Base-by-base conservation (phyloP, 2,797 vertebrate genomes). In the Schizopygopsis pylzovi region DNA sequence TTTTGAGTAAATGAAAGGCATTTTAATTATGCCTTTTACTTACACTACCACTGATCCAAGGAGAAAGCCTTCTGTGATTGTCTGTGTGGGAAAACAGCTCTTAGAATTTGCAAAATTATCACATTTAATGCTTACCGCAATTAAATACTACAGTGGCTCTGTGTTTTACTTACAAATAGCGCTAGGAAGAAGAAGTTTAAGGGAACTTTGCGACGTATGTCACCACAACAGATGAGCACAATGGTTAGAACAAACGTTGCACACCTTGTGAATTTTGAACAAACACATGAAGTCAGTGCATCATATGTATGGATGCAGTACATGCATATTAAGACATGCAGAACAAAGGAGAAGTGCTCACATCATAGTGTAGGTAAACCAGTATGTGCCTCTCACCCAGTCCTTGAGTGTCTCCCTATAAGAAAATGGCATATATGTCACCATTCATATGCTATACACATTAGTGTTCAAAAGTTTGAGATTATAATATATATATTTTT, bases 91-190 rank as follows among this genome's bases (percentile, higher is more conserved):
- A 78, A 49, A 73, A 79, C 2, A 79, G 28, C 6, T 25, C 28
- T 87, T 73, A 59, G 83, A 67, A 11, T 6, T 56, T 22, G 86
- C 9, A 67, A 33, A 20, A 67, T 12, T 20, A 10, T 68, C 0
- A n/a, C 2, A 15, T 49, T 33, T 16, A 63, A 41, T 73, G 7
- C 16, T 73, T 11, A 77, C n/a, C 28, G 1, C 20, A 22, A 52
- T 41, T 15, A 2, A 33, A 71, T 5, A 39, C 5, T 2, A 65
- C 4, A 56, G 33, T 22, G 20, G 13, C 39, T 70, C 10, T 79
- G 37, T 77, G 41, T 47, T 90, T 91, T 90, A 97, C 97, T 97
- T 94, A 98, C 97, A 95, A 97, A 97, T 84, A 97, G 61, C 41
- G 90, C 92, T 87, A 97, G 95, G 80, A 96, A 93, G 77, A 97